Percentiles rank a stretch among this genome's conserved stretches.
These are phyloP conservation scores for Armadillidium nasatum DNA, from an alignment of 1,140 invertebrate species.

Conservation along the genomic window DNA sequence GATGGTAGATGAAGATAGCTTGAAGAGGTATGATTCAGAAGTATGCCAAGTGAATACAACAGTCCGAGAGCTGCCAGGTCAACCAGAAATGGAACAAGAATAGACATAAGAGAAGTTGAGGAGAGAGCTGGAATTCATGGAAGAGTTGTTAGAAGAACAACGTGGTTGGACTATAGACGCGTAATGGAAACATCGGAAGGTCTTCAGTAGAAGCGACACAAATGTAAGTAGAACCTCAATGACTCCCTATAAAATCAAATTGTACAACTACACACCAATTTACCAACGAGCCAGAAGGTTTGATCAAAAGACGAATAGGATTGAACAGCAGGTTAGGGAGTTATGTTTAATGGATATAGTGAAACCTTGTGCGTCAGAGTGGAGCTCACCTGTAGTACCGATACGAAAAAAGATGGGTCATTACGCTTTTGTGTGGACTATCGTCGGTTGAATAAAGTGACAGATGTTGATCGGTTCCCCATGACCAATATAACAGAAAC, in stretches of 20 bases:
- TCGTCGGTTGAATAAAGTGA: neutral
- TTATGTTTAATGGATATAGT: neutral
- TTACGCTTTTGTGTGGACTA: neutral
- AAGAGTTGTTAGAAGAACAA: too few species aligned
- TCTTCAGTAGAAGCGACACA: neutral
- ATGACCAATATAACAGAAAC: neutral
- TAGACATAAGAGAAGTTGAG: too few species aligned
- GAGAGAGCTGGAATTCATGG: too few species aligned
- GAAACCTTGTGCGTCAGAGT: neutral
- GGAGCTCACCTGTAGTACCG: conserved; percentile 1
- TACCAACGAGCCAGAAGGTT: conserved; percentile 4
- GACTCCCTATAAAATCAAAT: neutral
- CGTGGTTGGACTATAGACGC: too few species aligned
- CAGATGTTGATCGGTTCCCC: neutral
- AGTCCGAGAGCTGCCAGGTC: too few species aligned
- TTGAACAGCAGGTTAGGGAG: neutral
- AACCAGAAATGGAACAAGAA: too few species aligned
- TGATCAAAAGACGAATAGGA: neutral
- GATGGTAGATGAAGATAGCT: too few species aligned
- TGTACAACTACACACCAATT: neutral
- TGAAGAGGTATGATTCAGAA: too few species aligned
- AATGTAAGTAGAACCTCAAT: neutral
- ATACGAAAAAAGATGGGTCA: conserved; percentile 1
- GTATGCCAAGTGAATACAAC: too few species aligned
- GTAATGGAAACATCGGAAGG: too few species aligned